A percentile compares a stretch with the other conserved stretches of the same genome.
These are phyloP conservation scores for Megaustenia siamemsis DNA, from an alignment of 2,888 invertebrate species.

Conservation along the genomic window DNA sequence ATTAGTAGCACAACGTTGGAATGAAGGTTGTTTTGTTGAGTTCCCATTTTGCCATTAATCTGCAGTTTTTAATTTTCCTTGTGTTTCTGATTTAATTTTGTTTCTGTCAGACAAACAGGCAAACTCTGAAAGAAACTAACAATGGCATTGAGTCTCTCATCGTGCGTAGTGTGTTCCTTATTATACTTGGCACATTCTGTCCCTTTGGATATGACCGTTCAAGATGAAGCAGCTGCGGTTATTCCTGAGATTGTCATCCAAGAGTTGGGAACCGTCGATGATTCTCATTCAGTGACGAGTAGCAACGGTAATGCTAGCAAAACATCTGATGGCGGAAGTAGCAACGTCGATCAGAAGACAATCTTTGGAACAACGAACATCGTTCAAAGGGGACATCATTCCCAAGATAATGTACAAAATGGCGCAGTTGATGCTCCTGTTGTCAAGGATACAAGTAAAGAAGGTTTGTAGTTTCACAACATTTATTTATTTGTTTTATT, in stretches of 20 bases:
- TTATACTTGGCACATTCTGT: not conserved
- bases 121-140: too few relatives aligned
- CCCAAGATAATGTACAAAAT: not conserved
- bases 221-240: not conserved
- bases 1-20: too few relatives aligned
- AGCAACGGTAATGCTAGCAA: not conserved
- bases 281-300: not conserved
- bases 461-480: not conserved
- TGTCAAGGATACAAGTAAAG: not conserved
- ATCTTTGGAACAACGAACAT: not conserved
- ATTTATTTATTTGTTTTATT: too few relatives aligned
- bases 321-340: not conserved
- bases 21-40: too few relatives aligned
- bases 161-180: not conserved
- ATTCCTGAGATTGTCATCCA: not conserved
- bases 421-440: not conserved
- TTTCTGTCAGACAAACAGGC: too few relatives aligned
- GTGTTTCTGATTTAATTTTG: too few relatives aligned
- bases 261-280: not conserved
- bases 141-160: not conserved
- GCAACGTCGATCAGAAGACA: not conserved
- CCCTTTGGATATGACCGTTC: not conserved
- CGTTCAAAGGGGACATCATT: not conserved
- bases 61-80: too few relatives aligned
- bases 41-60: too few relatives aligned